Evolutionary conservation across 2,888 invertebrate species (phyloP), one percentile per base, ranked within the genome.

Genomic region (Idaea biselata): DNA sequence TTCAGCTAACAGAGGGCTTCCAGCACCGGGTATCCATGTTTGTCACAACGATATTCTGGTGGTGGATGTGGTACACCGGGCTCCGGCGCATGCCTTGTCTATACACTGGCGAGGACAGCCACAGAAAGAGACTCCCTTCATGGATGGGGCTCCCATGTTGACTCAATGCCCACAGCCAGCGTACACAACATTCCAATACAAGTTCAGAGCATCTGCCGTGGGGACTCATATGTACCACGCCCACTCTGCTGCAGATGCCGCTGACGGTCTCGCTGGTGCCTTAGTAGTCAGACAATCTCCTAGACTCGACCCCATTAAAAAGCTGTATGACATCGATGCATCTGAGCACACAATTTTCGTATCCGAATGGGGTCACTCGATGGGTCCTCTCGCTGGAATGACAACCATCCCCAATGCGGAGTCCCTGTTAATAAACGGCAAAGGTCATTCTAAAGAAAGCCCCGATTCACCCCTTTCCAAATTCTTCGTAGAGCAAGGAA

Each of bases 101-200:
- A 93, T 97, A 60, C 97, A 97, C 83, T 97, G 97, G 96, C 94
- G 97, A 68, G 97, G 97, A 0, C 96, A 96, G 69, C 95, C 94
- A 75, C 79, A 93, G 85, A 84, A 94, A 69, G 94, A 91, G 88
- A 94, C 95, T 8, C 96, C 96, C 0, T 95, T 94, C 78, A 96
- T 96, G 96, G 96, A 96, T 70, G 96, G 96, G 58, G 94, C 95
- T n/a, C 95, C 96, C 0, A 94, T 96, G 93, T 87, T 96, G 61
- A 96, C 96, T 0, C 96, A 96, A 81, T 96, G 96, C 73, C 96
- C 96, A 0, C 95, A 96, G 75, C 93, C 94, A 0, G 95, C 96
- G 58, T 95, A 95, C 77, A 95, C 95, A 1, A 95, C 95, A 14
- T 96, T 96, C 84, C 95, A 96, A 76, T 96, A 96, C 80, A 95